Evolutionary conservation across 2,888 invertebrate genomes (phyloP), one percentile per base, ranked within the genome.

Genomic region (Erebia epiphron): DNA sequence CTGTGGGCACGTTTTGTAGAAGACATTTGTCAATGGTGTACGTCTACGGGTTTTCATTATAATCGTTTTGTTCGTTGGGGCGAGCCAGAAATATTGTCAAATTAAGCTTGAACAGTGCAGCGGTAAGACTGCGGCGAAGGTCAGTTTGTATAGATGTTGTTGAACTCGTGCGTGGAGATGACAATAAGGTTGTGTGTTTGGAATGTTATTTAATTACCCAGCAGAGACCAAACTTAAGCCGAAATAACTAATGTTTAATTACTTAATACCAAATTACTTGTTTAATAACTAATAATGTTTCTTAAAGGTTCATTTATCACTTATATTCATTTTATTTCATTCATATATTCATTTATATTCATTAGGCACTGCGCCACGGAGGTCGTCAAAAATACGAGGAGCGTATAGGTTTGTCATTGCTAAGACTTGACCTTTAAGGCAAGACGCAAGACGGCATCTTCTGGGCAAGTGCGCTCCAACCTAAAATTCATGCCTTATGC

Each of bases 21-120:
- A 73, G 72, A 72, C 73, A 75, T 75, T 75, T 73, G 74, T 75
- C 74, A 73, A 76, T 74, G 75, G 72, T 75, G 68, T 71, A 46
- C 67, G 70, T 68, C 67, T 67, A 70, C 67, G 65, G 70, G 54
- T 56, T 64, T 54, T 35, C 46, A 56, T 68, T 67, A 68, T 67
- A 14, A 35, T 49, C 50, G 57, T 69, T 68, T 67, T 70, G 49
- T 70, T 64, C 57, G 70, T 67, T 64, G 66, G 46, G 52, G 52
- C 62, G 49, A 49, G 67, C 43, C 52, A 43, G 65, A 54, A 18
- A 61, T 67, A 67, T 67, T 67, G 67, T 67, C 71, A 52, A 69
- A 69, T 69, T 69, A 69, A 63, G 54, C 64, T n/a, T 50, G 43
- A 61, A 41, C 11, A 46, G 41, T 66, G 9, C 11, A 46, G 41